Base-by-base conservation (phyloP, 2,797 vertebrate species). In the Tympanoctomys barrerae region DNA sequence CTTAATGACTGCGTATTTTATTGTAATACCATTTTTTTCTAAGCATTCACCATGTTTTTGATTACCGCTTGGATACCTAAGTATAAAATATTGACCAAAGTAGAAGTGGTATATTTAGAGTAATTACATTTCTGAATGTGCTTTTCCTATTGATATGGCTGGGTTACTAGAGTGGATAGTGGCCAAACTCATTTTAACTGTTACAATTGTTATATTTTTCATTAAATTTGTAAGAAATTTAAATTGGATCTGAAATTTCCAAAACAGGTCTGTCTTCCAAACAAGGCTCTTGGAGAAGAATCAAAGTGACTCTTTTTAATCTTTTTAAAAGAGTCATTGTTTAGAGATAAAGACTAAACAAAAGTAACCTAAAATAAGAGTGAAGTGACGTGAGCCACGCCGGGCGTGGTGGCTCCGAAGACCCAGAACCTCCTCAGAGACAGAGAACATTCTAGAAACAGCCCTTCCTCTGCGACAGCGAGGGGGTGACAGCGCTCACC, bases 81-180 rank as follows among this genome's bases (percentile, higher is more conserved):
- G 79, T 98, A 98, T 98, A 98, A 97, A 97, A 98, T 98, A 98
- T 94, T 95, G 97, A 89, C 96, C 96, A 90, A 98, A 98, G 98
- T 26, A 1, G 96, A 98, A 97, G 97, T 97, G 95, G 90, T 97
- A 87, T 97, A 95, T 98, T 98, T 97, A 96, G 98, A 96, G 95
- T 97, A 93, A 97, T 97, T 85, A 96, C 94, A 89, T 93, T 97
- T 97, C 94, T 94, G 97, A 96, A 90, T 98, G 97, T 97, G 96
- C 98, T 97, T 97, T 97, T 97, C 97, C 97, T 97, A 96, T 97
- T 98, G 96, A 97, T 98, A 95, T 91, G 81, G 97, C 98, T 97
- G 95, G 98, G 92, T 97, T 97, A 97, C 96, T 98, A 86, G 97
- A 98, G 96, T 46, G 94, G 95, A 94, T 97, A 98, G 96, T 97